Evolutionary conservation across 2,888 invertebrate genomes (phyloP).

Genomic region (Papilio elwesi): DNA sequence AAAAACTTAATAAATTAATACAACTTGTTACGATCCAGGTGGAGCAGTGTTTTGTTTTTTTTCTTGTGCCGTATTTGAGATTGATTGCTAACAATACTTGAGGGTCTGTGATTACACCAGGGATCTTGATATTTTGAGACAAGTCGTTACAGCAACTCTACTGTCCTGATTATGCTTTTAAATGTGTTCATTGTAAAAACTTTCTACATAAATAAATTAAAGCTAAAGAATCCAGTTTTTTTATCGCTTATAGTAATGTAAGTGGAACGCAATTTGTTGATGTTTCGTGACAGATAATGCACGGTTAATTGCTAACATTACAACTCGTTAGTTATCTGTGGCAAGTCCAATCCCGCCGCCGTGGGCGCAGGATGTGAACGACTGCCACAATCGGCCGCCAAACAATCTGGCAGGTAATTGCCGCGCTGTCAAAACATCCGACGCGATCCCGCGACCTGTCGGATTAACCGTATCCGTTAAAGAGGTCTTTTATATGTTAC

Average conservation of each 20-base stretch:
- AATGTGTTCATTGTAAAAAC: neutral
- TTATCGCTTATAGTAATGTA: conserved; percentile 17
- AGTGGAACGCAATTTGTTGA: conserved; percentile 33
- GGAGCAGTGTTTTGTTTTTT: neutral
- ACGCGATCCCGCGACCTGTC: conserved; percentile 59
- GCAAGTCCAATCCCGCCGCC: conserved; percentile 30
- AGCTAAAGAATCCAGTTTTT: conserved; percentile 11
- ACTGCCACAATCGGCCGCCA: conserved; percentile 57
- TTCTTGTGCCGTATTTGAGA: neutral
- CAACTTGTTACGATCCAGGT: neutral
- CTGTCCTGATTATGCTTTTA: neutral
- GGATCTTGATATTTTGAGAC: too few relatives aligned
- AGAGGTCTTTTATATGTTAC: conserved; percentile 70
- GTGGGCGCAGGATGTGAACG: conserved; percentile 69
- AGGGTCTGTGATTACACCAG: too few relatives aligned
- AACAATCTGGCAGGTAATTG: conserved; percentile 78
- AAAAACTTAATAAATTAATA: neutral
- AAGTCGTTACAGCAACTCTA: neutral
- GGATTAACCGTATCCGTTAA: conserved; percentile 77
- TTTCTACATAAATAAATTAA: conserved; percentile 10
- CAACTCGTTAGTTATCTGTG: conserved; percentile 38
- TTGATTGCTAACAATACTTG: too few relatives aligned
- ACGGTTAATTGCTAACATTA: conserved; percentile 35
- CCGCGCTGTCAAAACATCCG: conserved; percentile 79
- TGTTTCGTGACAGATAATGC: conserved; percentile 30